Evolutionary conservation across 2,113 vertebrate species (phyloP).

Genomic region (Sceloporus undulatus): DNA sequence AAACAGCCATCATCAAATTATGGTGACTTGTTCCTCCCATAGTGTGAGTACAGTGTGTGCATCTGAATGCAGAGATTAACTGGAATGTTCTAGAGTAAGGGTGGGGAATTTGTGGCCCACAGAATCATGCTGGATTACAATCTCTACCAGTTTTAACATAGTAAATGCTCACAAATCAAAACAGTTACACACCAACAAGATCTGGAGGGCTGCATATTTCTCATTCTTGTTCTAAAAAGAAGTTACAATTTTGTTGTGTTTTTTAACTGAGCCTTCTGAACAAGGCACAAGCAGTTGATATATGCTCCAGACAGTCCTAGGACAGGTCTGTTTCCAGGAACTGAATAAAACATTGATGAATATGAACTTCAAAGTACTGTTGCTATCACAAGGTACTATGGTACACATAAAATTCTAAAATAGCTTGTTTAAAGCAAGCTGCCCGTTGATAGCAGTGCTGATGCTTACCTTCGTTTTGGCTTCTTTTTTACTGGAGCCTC

Average conservation of each 20-base stretch:
- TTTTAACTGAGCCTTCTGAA: background rate
- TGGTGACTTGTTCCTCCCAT: background rate
- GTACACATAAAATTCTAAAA: no score
- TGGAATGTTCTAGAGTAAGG: background rate
- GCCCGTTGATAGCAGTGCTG: background rate
- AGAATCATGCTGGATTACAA: background rate
- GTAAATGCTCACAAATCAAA: no score
- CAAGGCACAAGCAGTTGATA: background rate
- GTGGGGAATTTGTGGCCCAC: background rate
- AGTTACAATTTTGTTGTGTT: no score
- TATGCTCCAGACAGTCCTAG: background rate
- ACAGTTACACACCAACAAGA: background rate
- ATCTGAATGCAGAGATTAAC: background rate
- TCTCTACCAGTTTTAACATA: background rate
- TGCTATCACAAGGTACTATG: no score
- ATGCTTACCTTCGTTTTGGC: conserved; percentile 90
- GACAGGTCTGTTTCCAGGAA: background rate
- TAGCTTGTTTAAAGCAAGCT: background rate
- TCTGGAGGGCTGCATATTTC: background rate
- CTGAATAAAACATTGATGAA: background rate
- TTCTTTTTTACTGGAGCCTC: conserved; percentile 96
- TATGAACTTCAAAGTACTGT: background rate
- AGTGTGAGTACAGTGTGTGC: background rate
- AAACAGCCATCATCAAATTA: background rate
- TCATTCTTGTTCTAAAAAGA: background rate